A percentile compares a stretch with the other conserved stretches of the same genome.
These are phyloP conservation scores for Melanophora roralis DNA, from an alignment of 2,888 invertebrate genomes.

Conservation along the genomic window DNA sequence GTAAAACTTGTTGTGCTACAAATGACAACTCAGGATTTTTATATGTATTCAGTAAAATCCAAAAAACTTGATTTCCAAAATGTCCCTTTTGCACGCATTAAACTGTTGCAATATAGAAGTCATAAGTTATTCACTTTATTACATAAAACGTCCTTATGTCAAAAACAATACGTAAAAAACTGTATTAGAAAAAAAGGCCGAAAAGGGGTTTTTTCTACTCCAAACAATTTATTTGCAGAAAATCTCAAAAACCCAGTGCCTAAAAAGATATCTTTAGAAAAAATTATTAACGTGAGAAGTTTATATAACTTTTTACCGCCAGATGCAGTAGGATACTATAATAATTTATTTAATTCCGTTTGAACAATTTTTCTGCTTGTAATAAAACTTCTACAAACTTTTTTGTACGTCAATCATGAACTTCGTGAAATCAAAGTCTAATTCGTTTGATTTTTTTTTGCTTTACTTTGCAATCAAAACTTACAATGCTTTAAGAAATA, in stretches of 20 bases:
- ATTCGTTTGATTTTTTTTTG: too few species aligned
- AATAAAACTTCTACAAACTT: too few species aligned
- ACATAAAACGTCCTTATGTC: slow-evolving; percentile 20
- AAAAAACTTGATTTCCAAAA: slow-evolving; percentile 3
- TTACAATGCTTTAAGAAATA: too few species aligned
- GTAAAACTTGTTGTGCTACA: slow-evolving; percentile 10
- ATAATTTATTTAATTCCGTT: not conserved
- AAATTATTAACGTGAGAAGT: not conserved
- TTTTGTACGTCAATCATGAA: too few species aligned
- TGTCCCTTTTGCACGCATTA: slow-evolving; percentile 12
- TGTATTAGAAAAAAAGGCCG: slow-evolving; percentile 20
- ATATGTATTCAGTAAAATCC: slow-evolving; percentile 4
- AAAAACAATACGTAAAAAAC: slow-evolving; percentile 18
- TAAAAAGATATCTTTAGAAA: not conserved
- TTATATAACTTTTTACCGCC: not conserved
- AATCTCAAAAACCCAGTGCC: not conserved
- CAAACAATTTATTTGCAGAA: not conserved
- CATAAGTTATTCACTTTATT: slow-evolving; percentile 19
- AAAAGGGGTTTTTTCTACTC: not conserved
- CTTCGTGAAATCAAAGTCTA: too few species aligned
- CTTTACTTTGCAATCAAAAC: too few species aligned
- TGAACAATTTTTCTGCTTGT: too few species aligned
- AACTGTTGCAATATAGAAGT: slow-evolving; percentile 12
- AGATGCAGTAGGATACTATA: not conserved
- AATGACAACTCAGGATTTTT: slow-evolving; percentile 13